phyloP scores from a whole-genome alignment of 2,797 vertebrate species.

The Pseudotriccus pelzelni region DNA sequence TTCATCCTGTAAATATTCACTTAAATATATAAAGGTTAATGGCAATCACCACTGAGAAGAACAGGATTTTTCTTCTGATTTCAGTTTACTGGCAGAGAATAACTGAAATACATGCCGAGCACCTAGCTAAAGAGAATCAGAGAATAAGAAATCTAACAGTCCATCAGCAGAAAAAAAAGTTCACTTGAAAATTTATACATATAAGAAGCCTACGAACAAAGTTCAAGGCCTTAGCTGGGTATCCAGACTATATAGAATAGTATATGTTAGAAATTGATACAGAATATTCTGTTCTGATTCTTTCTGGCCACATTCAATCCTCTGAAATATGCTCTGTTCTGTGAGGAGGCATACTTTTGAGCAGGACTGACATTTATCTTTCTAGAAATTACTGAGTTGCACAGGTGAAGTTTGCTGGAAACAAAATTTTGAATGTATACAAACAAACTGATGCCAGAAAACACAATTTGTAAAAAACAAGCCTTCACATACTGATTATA shows the following conservation, averaged over 20 bases:
- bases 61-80: background rate
- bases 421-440: conserved; percentile 19
- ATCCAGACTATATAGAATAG: background rate
- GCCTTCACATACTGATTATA: background rate
- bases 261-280: background rate
- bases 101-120: background rate
- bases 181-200: background rate
- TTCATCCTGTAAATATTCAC: background rate
- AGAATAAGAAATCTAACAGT: background rate
- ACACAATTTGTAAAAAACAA: background rate
- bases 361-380: background rate
- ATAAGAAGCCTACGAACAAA: background rate
- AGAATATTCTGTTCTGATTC: background rate
- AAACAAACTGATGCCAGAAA: conserved; percentile 42
- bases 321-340: background rate
- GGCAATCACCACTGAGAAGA: background rate
- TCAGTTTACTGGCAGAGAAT: background rate
- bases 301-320: background rate
- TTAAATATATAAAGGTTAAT: background rate
- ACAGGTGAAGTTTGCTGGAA: conserved; percentile 50
- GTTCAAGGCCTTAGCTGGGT: background rate
- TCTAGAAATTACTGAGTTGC: background rate
- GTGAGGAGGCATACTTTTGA: background rate
- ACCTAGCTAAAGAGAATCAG: background rate
- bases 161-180: background rate